Evolutionary conservation across 2,113 vertebrate genomes (phyloP).

Genomic region (Mesitornis unicolor): DNA sequence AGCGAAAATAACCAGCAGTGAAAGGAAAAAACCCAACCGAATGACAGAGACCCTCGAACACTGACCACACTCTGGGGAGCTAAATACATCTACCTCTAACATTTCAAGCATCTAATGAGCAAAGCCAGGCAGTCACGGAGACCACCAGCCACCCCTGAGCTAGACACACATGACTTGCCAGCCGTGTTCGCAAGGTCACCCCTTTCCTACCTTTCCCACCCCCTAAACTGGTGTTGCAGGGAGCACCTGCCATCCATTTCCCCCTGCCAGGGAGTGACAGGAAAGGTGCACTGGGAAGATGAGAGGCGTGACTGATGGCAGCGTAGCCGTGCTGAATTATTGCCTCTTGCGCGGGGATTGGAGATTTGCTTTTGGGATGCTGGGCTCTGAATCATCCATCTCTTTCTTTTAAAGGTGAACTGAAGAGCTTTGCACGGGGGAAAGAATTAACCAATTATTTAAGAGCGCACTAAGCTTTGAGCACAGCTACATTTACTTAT

Average conservation of each 20-base stretch:
- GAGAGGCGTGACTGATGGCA: conserved; percentile 18
- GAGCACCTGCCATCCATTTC: not conserved
- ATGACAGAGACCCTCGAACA: not conserved
- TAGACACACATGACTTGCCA: not conserved
- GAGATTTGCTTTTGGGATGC: conserved; percentile 44
- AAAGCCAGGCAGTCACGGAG: not conserved
- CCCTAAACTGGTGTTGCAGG: not conserved
- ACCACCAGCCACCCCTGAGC: not conserved
- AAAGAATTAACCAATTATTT: not conserved
- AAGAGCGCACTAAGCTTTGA: not conserved
- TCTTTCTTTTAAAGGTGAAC: conserved; percentile 22
- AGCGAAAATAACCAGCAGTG: not conserved
- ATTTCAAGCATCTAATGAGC: not conserved
- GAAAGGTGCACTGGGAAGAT: not conserved
- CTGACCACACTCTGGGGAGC: not conserved
- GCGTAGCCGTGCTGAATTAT: conserved; percentile 4
- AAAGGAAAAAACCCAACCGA: not conserved
- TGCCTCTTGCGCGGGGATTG: not conserved
- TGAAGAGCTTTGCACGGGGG: not conserved
- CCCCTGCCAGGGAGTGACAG: not conserved
- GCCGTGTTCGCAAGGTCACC: not conserved
- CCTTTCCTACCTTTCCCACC: not conserved
- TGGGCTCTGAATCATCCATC: conserved; percentile 20
- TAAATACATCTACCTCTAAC: not conserved
- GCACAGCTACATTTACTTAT: not conserved